Conservation (phyloP, 1,140 invertebrate genomes). For the Cyclina sinensis region DNA sequence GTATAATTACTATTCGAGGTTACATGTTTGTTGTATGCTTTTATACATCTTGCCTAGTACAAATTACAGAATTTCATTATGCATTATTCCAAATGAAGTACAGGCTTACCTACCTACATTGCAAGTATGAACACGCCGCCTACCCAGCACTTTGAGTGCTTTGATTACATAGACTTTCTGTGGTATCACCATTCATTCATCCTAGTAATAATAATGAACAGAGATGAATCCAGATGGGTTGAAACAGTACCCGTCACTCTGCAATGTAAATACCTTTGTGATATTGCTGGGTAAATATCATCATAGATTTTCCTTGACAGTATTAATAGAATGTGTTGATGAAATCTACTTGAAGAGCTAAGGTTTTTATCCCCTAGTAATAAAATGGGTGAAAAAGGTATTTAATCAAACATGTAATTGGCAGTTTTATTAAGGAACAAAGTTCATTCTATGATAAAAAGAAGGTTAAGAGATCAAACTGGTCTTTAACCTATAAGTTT, state of each 20-base stretch:
- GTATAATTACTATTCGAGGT: no score
- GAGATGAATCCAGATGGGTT: not conserved
- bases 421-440: not conserved
- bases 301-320: not conserved
- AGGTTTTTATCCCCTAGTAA: not conserved
- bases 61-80: no score
- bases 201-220: no score
- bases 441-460: not conserved
- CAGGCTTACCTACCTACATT: no score
- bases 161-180: no score
- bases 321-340: not conserved
- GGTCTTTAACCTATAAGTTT: not conserved
- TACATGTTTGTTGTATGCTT: no score
- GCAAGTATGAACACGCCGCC: no score
- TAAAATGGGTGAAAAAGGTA: constrained; percentile 5
- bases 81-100: no score
- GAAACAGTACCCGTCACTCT: not conserved
- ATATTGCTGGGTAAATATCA: not conserved
- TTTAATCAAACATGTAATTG: constrained; percentile 15
- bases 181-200: no score
- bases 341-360: not conserved
- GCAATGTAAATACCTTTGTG: not conserved
- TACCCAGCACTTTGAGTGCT: no score
- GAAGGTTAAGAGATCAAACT: not conserved
- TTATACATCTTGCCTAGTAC: no score